A percentile compares a stretch with the other conserved stretches of the same genome.
Conservation (phyloP, 2,888 invertebrate species). For the Drosophila greeni region DNA sequence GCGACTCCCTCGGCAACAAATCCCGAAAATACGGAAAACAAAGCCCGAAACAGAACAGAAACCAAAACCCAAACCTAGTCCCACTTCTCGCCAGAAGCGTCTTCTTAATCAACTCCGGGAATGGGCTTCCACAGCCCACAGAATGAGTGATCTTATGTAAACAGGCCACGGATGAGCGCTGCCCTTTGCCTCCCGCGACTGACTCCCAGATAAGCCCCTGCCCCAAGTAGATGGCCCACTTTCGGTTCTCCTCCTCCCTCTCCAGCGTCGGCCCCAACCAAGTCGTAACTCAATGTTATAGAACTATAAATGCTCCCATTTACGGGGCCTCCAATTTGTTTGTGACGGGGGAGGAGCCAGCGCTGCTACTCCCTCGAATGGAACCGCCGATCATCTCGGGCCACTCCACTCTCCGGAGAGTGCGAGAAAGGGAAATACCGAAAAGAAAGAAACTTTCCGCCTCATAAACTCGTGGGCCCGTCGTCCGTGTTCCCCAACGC, state of each 20-base stretch:
- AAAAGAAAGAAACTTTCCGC: slow-evolving; percentile 59
- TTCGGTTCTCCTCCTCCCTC: slow-evolving; percentile 9
- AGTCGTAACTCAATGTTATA: slow-evolving; percentile 37
- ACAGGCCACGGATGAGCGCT: slow-evolving; percentile 28
- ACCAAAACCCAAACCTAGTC: slow-evolving; percentile 8
- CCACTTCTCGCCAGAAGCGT: slow-evolving; percentile 15
- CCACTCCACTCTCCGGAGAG: slow-evolving; percentile 14
- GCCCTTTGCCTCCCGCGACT: slow-evolving; percentile 44
- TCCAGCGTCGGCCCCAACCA: background rate
- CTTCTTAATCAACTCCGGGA: slow-evolving; percentile 28
- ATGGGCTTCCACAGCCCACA: slow-evolving; percentile 14
- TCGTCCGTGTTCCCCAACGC: slow-evolving; percentile 23
- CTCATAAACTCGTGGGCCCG: slow-evolving; percentile 47
- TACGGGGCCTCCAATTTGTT: slow-evolving; percentile 54
- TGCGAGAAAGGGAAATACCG: slow-evolving; percentile 7
- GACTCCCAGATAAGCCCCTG: slow-evolving; percentile 42
- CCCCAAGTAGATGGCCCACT: slow-evolving; percentile 22
- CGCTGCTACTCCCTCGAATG: slow-evolving; percentile 46
- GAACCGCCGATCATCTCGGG: slow-evolving; percentile 42
- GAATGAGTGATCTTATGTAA: slow-evolving; percentile 38
- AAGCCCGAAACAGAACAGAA: slow-evolving; percentile 8
- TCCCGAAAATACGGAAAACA: slow-evolving; percentile 16
- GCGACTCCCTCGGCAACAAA: slow-evolving; percentile 35
- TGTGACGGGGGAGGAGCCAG: slow-evolving; percentile 37
- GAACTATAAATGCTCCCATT: slow-evolving; percentile 31